Percentiles rank a stretch among this genome's conserved stretches.
phyloP scores from a whole-genome alignment of 1,140 invertebrate genomes.

The Coenobita brevimanus region DNA sequence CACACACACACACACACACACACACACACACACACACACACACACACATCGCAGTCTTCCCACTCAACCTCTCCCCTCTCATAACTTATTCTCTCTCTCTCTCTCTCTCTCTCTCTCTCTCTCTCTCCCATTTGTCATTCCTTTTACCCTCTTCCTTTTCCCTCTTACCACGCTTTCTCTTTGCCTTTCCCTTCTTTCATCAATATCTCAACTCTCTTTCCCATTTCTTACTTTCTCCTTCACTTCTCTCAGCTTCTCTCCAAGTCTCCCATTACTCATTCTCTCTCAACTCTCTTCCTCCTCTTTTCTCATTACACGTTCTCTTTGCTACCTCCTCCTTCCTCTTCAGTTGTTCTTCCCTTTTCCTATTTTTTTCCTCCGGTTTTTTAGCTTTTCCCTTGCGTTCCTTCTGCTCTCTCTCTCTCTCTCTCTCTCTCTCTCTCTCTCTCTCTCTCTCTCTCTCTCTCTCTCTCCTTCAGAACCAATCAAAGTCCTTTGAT shows the following conservation, averaged over 20 bases:
- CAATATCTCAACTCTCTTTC: background rate
- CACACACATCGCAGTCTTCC: no score
- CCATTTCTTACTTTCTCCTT: background rate
- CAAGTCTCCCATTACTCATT: background rate
- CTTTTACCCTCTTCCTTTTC: background rate
- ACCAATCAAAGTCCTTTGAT: no score
- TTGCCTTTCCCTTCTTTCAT: background rate
- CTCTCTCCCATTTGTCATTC: no score
- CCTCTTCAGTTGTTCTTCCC: background rate
- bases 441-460: slow-evolving; percentile 40
- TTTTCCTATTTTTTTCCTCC: background rate
- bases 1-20: no score
- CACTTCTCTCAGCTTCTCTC: background rate
- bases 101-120: no score
- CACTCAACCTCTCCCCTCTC: no score
- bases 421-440: no score
- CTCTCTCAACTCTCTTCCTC: background rate
- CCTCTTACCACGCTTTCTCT: background rate
- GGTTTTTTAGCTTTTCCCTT: background rate
- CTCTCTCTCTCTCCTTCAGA: background rate
- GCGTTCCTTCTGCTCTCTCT: no score
- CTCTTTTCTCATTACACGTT: background rate
- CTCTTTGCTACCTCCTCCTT: background rate
- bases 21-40: no score
- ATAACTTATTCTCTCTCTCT: no score